Conservation (phyloP, 2,113 vertebrate species). For the Carassius carassius region DNA sequence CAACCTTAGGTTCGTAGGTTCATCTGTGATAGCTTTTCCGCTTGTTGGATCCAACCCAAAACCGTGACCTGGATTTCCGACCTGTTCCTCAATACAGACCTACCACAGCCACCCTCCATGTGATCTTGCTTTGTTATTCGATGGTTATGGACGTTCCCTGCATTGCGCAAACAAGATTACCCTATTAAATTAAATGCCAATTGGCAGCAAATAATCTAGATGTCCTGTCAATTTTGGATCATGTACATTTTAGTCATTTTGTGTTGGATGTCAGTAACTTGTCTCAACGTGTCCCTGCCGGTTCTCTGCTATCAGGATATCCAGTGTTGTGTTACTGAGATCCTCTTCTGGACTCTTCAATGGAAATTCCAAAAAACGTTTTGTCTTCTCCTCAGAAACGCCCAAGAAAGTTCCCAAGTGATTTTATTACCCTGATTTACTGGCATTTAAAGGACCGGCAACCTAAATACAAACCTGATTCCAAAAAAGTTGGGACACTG, state of each 20-base stretch:
- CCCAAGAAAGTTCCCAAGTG: not conserved
- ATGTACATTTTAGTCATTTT: not conserved
- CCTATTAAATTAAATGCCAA: not conserved
- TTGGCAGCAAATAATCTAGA: not conserved
- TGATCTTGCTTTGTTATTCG: not conserved
- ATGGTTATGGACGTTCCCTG: not conserved
- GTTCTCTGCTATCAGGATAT: not conserved
- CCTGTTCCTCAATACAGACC: constrained; percentile 24
- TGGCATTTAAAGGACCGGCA: too few species aligned
- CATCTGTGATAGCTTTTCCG: too few species aligned
- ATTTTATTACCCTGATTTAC: not conserved
- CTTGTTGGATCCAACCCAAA: constrained; percentile 5
- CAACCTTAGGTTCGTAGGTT: not conserved
- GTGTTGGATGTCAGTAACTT: not conserved
- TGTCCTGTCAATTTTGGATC: not conserved
- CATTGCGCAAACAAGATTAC: not conserved
- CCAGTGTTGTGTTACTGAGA: not conserved
- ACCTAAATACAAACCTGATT: too few species aligned
- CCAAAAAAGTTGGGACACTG: too few species aligned
- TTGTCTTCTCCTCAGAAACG: not conserved
- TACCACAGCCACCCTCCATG: not conserved
- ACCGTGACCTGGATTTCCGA: not conserved
- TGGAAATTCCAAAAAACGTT: too few species aligned
- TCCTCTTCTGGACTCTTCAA: not conserved
- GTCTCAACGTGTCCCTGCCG: not conserved